Base-by-base conservation (phyloP, 2,888 invertebrate species). In the Tridacna gigas region DNA sequence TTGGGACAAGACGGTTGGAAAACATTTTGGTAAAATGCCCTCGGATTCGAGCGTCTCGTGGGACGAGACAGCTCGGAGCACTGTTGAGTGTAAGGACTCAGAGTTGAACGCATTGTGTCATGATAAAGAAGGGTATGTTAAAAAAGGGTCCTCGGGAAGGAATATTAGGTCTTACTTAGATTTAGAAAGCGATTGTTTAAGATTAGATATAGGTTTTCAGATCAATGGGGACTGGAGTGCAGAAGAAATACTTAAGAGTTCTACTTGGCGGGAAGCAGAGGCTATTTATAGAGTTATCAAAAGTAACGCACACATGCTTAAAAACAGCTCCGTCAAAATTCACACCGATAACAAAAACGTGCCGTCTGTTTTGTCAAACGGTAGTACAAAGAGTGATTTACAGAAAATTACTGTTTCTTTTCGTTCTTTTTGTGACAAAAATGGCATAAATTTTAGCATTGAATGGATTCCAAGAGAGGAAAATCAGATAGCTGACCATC, bases 401-500 rank as follows among this genome's bases (percentile, higher is more conserved):
- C 78, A 82, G 0, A 20, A 25, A 4, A 18, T 74, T 13, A 37
- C 71, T 61, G 25, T 75, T 13, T 47, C 71, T 18, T 22, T 78
- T 0, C 28, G 37, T 26, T 25, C 47, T 2, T 28, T 82, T 9
- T 82, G 78, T 37, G 20, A 48, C 13, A 63, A 74, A 28, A 3
- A 74, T 9, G 22, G 74, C 47, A 78, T 82, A 15, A 18, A 0
- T 28, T 56, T 75, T 18, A 37, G 4, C 13, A n/a, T 47, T 45
- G 15, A 74, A 13, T 82, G 78, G 82, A 71, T 82, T 48, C 82
- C 82, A 22, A 78, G 78, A 45, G 63, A 15, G 18, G 51, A 22
- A 13, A 78, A 78, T 51, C 28, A 45, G 13, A 11, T 26, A 13
- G 75, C 67, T 11, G 75, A 73, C n/a, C 22, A 45, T 37, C 73